Base-by-base conservation (phyloP, 2,888 invertebrate genomes). In the Clusia tigrina region DNA sequence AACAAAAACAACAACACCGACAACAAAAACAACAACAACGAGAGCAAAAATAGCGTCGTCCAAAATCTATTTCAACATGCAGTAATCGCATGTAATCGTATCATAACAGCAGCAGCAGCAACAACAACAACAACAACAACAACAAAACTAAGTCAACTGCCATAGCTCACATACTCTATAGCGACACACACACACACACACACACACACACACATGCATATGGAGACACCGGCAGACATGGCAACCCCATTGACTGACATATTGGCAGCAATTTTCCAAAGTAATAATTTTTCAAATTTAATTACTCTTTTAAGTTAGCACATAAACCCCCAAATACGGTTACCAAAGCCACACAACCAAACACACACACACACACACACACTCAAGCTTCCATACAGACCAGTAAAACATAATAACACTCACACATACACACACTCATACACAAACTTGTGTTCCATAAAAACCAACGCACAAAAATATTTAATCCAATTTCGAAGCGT, bases 1-100 rank as follows among this genome's bases (percentile, higher is more conserved):
- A 53, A 53, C 53, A 24, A 52, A n/a, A 32, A 32, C 32, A 37
- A 12, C 38, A 46, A 57, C n/a, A 9, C n/a, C 57, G 46, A 42
- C 42, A 57, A 24, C 42, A 42, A 24, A 20, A 48, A 25, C 46
- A 58, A 42, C 57, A 46, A 25, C 25, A 54, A 12, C 54, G 25
- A 17, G n/a, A 9, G 18, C 48, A 17, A 54, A 55, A 38, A 55
- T n/a, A n/a, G n/a, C n/a, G n/a, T n/a, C n/a, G n/a, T n/a, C n/a
- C n/a, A 10, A n/a, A 42, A 42, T 3, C 9, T 42, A 42, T 42
- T 42, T 42, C 42, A 42, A 42, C 42, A 42, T 15, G n/a, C n/a
- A 42, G 10, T 42, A 42, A 42, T 42, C 15, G 42, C 42, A 42
- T 42, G 42, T 42, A n/a, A 15, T 42, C 42, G 42, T 3, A 42